phyloP scores from a whole-genome alignment of 1,140 invertebrate species.

The Orius insidiosus region DNA sequence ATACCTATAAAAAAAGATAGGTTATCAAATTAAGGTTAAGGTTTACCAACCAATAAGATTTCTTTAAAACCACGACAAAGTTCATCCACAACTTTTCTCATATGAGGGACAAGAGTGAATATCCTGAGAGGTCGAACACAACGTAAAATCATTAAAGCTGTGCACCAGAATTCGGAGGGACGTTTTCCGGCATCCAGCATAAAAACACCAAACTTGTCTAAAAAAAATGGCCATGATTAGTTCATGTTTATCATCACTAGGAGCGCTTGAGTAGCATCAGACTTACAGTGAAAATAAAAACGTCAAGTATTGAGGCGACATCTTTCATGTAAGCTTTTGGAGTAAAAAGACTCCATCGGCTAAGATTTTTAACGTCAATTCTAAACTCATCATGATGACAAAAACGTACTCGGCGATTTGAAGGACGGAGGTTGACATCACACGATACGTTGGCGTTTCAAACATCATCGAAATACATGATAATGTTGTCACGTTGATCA shows the following conservation, averaged over 20 bases:
- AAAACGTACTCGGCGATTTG: constrained; percentile 96
- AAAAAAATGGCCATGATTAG: constrained; percentile 14
- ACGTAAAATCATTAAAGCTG: constrained; percentile 92
- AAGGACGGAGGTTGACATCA: constrained; percentile 66
- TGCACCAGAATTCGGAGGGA: constrained; percentile 78
- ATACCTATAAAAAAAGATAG: constrained; percentile 53
- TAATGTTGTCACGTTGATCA: constrained; percentile 94
- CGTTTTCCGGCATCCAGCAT: constrained; percentile 86
- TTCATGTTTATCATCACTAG: background rate
- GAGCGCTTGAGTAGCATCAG: background rate
- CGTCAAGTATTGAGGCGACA: constrained; percentile 86
- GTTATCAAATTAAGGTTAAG: background rate
- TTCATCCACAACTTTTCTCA: constrained; percentile 98
- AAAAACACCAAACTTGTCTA: constrained; percentile 86
- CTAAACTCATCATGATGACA: constrained; percentile 95
- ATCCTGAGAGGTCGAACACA: constrained; percentile 92
- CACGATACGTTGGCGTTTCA: constrained; percentile 77
- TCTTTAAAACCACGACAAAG: constrained; percentile 98
- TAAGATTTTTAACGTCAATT: constrained; percentile 85
- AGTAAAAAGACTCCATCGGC: constrained; percentile 98
- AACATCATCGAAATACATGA: constrained; percentile 99
- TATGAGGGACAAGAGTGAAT: constrained; percentile 96
- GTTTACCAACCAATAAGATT: constrained; percentile 73
- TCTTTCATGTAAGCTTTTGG: constrained; percentile 97
- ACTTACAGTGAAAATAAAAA: constrained; percentile 92